These are phyloP conservation scores for Drepana falcataria DNA, from an alignment of 2,888 invertebrate genomes.

Conservation along the genomic window DNA sequence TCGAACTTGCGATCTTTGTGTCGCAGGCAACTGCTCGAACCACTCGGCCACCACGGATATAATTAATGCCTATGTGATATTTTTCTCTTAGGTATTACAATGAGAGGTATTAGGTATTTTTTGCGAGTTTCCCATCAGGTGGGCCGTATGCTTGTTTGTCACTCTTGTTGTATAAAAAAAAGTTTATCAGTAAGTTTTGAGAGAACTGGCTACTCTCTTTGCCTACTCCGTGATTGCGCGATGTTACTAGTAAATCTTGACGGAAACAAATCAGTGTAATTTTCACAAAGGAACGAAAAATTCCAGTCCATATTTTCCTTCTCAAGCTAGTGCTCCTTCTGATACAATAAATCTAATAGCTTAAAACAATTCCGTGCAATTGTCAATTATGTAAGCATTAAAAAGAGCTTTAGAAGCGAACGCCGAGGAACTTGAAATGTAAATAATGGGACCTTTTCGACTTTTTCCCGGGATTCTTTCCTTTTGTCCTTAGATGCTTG, in stretches of 20 bases:
- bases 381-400: constrained; percentile 24
- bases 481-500: constrained; percentile 32
- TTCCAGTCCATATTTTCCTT: not conserved
- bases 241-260: not conserved
- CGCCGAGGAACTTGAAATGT: constrained; percentile 21
- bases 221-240: too few species aligned
- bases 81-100: too few species aligned
- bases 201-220: too few species aligned
- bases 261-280: not conserved
- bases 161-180: too few species aligned
- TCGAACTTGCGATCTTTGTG: too few species aligned
- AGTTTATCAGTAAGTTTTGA: too few species aligned
- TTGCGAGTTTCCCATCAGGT: too few species aligned
- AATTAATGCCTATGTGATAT: too few species aligned
- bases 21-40: too few species aligned
- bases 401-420: constrained; percentile 22
- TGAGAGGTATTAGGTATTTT: too few species aligned
- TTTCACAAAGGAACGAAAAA: not conserved
- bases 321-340: constrained; percentile 4
- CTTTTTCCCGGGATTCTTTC: constrained; percentile 42
- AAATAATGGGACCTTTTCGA: constrained; percentile 50
- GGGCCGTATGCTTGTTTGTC: too few species aligned
- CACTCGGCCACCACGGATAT: too few species aligned
- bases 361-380: constrained; percentile 13
- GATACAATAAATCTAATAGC: constrained; percentile 14